Base-by-base conservation (phyloP, 1,140 invertebrate species). In the Gerris buenoi region DNA sequence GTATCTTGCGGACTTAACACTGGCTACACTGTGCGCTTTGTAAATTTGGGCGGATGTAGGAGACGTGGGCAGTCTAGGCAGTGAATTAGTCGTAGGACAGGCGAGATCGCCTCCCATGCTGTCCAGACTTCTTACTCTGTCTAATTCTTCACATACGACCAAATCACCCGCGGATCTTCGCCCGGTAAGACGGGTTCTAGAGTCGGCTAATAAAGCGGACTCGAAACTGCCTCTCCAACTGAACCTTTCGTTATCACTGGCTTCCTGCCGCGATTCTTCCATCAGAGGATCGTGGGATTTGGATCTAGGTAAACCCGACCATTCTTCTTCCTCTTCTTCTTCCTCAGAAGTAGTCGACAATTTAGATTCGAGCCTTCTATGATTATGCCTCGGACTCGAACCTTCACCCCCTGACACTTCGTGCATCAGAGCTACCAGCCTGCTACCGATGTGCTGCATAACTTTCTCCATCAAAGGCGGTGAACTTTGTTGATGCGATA, bases 161-260 rank as follows among this genome's bases (percentile, higher is more conserved):
- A 90, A 78, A 75, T 89, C 88, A 26, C 88, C 88, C 27, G 88
- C 89, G 15, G 88, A 89, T 27, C 88, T 81, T 66, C 89, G 79
- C 76, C 90, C 86, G 0, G 85, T 85, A 26, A 85, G 77, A 59
- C 88, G 79, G 62, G 87, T 86, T 27, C 89, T 81, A 1, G 88
- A 90, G 74, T 92, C 90, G 33, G 85, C 86, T 75, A 92, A 84
- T 33, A 93, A 77, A 13, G 90, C 89, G 2, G 89, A 91, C 74
- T 93, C 91, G 77, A 93, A 93, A 77, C 90, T 92, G 65, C 90
- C 90, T 68, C 90, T 81, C 90, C 91, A 93, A 66, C 89, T 91
- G 77, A 92, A 92, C 62, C 90, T 79, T 75, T 93, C 90, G 80
- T 89, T 88, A 73, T 92, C 89, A 78, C 88, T 90, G n/a, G 88